phyloP scores from a whole-genome alignment of 2,888 invertebrate genomes.

The Nomada flava region DNA sequence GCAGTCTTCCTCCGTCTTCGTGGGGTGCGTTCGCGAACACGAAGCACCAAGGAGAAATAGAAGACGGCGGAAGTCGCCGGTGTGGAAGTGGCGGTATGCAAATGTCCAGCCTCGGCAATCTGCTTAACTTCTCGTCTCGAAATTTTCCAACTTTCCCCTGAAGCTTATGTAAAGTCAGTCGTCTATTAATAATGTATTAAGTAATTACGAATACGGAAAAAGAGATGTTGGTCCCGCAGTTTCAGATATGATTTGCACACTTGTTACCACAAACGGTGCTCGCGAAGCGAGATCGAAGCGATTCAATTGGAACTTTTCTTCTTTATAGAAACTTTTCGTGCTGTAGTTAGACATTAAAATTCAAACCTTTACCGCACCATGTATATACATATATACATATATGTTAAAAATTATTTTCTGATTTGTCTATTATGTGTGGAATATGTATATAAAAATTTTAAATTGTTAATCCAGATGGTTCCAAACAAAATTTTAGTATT shows the following conservation, averaged over 20 bases:
- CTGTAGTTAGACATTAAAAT: no score
- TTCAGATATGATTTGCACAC: constrained; percentile 58
- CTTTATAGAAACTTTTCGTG: no score
- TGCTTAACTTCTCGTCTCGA: constrained; percentile 80
- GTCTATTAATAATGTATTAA: constrained; percentile 83
- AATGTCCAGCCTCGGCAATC: constrained; percentile 79
- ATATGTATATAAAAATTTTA: no score
- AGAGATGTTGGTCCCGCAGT: constrained; percentile 63
- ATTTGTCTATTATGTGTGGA: no score
- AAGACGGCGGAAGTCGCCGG: constrained; percentile 43
- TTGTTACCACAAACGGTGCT: constrained; percentile 36
- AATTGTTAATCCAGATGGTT: no score
- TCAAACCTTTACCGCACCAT: no score
- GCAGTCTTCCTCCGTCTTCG: constrained; percentile 28
- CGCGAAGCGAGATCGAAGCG: background rate
- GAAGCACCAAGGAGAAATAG: constrained; percentile 36
- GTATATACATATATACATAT: no score
- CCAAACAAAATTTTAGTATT: no score
- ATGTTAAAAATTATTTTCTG: no score
- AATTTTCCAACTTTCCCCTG: constrained; percentile 74
- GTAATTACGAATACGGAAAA: constrained; percentile 79
- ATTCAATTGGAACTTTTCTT: background rate
- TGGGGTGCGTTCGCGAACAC: constrained; percentile 22
- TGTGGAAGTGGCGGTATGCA: constrained; percentile 75
- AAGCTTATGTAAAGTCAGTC: constrained; percentile 81